Conservation (phyloP, 2,113 vertebrate genomes). For the Tyto alba region DNA sequence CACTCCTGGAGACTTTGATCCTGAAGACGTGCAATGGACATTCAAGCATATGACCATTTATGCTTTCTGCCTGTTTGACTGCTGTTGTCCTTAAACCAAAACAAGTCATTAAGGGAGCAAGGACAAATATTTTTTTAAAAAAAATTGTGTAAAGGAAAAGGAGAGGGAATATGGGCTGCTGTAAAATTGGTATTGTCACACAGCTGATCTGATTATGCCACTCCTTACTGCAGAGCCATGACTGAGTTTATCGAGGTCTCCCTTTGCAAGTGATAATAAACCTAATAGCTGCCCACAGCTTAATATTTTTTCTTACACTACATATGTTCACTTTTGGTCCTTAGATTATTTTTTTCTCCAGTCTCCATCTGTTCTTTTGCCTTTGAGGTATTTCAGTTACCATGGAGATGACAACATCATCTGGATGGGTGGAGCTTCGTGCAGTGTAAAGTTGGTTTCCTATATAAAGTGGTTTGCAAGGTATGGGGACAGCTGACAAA, state of each 20-base stretch:
- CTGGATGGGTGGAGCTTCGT: slow-evolving; percentile 24
- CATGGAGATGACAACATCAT: slow-evolving; percentile 64
- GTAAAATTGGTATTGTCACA: background rate
- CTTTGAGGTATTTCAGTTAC: slow-evolving; percentile 59
- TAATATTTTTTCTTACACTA: slow-evolving; percentile 57
- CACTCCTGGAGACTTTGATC: background rate
- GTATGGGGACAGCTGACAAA: background rate
- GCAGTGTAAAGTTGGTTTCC: slow-evolving; percentile 32
- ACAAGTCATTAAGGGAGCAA: background rate
- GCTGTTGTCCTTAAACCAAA: background rate
- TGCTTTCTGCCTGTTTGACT: background rate
- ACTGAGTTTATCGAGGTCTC: slow-evolving; percentile 49
- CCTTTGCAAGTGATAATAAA: slow-evolving; percentile 43
- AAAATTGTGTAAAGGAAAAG: background rate
- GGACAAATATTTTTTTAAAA: background rate
- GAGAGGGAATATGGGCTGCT: background rate
- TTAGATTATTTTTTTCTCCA: slow-evolving; percentile 20
- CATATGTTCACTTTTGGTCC: slow-evolving; percentile 59
- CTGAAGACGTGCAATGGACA: background rate
- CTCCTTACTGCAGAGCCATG: background rate
- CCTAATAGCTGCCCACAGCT: slow-evolving; percentile 57
- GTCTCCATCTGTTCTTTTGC: slow-evolving; percentile 63
- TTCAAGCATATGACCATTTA: background rate
- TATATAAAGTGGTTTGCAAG: background rate
- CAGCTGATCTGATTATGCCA: background rate